Conservation (phyloP, 2,888 invertebrate species). For the Acrobasis consociella region DNA sequence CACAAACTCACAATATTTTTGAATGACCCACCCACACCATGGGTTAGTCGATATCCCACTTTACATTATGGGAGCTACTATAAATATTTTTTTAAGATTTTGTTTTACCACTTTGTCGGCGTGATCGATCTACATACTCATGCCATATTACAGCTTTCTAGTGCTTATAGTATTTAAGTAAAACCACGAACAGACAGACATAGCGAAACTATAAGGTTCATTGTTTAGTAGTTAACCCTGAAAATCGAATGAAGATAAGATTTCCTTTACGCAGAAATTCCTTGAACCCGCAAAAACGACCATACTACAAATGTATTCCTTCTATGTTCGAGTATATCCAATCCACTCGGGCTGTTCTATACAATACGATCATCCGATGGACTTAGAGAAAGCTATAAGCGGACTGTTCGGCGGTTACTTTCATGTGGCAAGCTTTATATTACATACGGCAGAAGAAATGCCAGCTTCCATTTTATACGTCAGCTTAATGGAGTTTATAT, state of each 20-base stretch:
- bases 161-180: no score
- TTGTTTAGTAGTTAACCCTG: no score
- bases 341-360: constrained; percentile 28
- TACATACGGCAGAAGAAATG: constrained; percentile 45
- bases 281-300: neutral
- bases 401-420: constrained; percentile 56
- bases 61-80: no score
- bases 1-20: no score
- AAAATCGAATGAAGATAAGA: constrained; percentile 20
- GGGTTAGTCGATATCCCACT: no score
- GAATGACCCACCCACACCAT: no score
- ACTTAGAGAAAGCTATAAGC: constrained; percentile 58
- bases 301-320: neutral
- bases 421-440: constrained; percentile 58
- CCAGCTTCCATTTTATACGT: constrained; percentile 41
- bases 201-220: no score
- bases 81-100: no score
- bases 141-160: no score
- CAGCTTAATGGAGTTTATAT: constrained; percentile 32
- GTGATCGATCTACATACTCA: no score
- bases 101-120: no score
- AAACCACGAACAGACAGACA: no score
- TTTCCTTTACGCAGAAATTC: neutral
- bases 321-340: neutral
- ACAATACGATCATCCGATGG: constrained; percentile 46